A percentile compares a stretch with the other conserved stretches of the same genome.
Conservation (phyloP, 2,113 vertebrate species). For the Choloepus hoffmanni region DNA sequence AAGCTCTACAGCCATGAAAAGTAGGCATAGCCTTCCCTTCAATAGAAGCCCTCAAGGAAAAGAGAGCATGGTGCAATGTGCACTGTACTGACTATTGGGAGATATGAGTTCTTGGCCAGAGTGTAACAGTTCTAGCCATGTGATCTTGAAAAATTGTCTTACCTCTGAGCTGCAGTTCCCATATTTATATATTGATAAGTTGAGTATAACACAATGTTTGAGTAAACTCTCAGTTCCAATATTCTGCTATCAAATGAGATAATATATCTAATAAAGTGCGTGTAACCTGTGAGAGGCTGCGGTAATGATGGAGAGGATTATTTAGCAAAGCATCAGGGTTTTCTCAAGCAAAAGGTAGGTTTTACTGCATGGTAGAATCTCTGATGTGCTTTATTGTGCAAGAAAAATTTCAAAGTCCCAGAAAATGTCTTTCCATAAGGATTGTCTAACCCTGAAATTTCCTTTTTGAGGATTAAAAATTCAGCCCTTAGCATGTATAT, state of each 20-base stretch:
- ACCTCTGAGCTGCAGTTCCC: background rate
- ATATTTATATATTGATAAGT: background rate
- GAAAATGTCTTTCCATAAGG: background rate
- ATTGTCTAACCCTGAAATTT: background rate
- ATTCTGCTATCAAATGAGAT: background rate
- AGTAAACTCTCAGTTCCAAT: background rate
- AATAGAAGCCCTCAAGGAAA: background rate
- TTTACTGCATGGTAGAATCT: background rate
- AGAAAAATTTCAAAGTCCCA: background rate
- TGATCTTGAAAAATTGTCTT: background rate
- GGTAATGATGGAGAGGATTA: background rate
- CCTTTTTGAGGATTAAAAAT: slow-evolving; percentile 22
- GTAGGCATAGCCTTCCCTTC: background rate
- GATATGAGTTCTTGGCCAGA: background rate
- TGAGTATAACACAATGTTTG: background rate
- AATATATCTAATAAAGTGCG: background rate
- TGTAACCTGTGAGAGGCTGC: background rate
- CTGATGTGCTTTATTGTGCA: background rate
- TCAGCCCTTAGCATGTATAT: background rate
- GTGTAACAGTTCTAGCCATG: background rate
- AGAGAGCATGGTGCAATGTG: background rate
- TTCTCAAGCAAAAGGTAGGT: background rate
- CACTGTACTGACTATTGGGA: background rate
- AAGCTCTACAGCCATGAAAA: background rate
- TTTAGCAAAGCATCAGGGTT: background rate